These are phyloP conservation scores for Pardalotus punctatus DNA, from an alignment of 2,113 vertebrate genomes.

Conservation along the genomic window DNA sequence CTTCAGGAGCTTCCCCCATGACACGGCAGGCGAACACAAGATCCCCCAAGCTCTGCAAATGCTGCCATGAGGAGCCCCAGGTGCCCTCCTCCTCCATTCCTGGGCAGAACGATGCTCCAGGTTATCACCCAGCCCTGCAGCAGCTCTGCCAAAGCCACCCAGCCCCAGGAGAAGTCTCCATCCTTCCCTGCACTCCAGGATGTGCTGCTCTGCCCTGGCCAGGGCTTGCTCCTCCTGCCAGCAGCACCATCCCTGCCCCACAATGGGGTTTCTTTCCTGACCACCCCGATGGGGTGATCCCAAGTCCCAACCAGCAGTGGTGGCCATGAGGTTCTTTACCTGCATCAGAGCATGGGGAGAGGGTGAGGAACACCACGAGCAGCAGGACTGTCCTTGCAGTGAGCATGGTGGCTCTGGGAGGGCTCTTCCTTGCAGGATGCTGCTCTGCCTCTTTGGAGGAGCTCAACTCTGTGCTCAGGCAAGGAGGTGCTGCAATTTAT, in stretches of 20 bases:
- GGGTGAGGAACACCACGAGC: not conserved
- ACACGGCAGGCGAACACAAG: not conserved
- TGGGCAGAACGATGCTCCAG: not conserved
- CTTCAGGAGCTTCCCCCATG: too few relatives aligned
- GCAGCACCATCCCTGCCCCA: not conserved
- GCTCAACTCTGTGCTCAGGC: not conserved
- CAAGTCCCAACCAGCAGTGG: fast-evolving
- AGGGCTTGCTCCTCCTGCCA: not conserved
- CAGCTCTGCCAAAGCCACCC: not conserved
- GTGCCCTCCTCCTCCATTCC: not conserved
- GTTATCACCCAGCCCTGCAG: not conserved
- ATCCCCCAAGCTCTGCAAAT: not conserved
- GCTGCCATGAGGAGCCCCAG: not conserved
- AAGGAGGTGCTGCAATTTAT: not conserved
- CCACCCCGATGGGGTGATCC: fast-evolving
- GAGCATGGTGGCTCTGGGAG: not conserved
- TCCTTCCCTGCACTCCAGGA: not conserved
- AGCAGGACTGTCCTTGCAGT: not conserved
- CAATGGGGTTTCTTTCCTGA: not conserved
- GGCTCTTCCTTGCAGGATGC: not conserved
- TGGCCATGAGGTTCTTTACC: not conserved
- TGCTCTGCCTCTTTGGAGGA: not conserved
- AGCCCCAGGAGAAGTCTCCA: not conserved
- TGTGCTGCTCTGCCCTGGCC: not conserved
- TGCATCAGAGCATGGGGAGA: fast-evolving